Evolutionary conservation across 1,140 invertebrate genomes (phyloP).

Genomic region (Conus betulinus): DNA sequence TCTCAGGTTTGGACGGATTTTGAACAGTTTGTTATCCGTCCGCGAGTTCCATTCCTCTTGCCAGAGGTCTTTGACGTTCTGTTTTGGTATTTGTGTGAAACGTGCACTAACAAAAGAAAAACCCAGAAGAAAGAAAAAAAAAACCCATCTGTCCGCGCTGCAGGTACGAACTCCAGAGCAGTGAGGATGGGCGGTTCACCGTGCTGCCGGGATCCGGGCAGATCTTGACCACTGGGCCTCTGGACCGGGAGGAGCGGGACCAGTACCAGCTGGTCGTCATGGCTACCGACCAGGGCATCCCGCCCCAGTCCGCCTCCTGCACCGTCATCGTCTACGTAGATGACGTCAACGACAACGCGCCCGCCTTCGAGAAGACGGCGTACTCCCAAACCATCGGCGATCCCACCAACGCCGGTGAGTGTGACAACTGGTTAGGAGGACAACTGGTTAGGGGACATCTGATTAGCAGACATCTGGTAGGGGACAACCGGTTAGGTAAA

Average conservation of each 20-base stretch:
- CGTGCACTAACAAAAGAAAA: no score
- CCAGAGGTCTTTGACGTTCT: no score
- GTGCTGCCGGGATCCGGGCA: slow-evolving; percentile 91
- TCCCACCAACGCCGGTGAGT: slow-evolving; percentile 58
- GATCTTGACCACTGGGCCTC: slow-evolving; percentile 82
- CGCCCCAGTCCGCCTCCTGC: slow-evolving; percentile 54
- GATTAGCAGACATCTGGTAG: no score
- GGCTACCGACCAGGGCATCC: slow-evolving; percentile 77
- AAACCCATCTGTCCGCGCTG: neutral
- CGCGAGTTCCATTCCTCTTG: no score
- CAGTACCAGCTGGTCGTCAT: slow-evolving; percentile 86
- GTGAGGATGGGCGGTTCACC: slow-evolving; percentile 83
- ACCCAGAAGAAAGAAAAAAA: no score
- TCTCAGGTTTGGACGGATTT: no score
- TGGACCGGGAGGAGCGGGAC: slow-evolving; percentile 86
- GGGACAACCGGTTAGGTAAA: no score
- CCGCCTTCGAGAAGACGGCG: slow-evolving; percentile 81
- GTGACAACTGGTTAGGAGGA: no score
- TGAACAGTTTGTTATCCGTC: no score
- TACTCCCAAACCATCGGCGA: slow-evolving; percentile 62
- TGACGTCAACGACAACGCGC: slow-evolving; percentile 96
- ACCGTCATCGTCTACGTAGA: slow-evolving; percentile 66
- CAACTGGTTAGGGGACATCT: no score
- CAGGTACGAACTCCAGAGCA: slow-evolving; percentile 63
- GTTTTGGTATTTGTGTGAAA: no score